These are phyloP conservation scores for Ammodytes marinus DNA, from an alignment of 2,113 vertebrate genomes.

Conservation along the genomic window DNA sequence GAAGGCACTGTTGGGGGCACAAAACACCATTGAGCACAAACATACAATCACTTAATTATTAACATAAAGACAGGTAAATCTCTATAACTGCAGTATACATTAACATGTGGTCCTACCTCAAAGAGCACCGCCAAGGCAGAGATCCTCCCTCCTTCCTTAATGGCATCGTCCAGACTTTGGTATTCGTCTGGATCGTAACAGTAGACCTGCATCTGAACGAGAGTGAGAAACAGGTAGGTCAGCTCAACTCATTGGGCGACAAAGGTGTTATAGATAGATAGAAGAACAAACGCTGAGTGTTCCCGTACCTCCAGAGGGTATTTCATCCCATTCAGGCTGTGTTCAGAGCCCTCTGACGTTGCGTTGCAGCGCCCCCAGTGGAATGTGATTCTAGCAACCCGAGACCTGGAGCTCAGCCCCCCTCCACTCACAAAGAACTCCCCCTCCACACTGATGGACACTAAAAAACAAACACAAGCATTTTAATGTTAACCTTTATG, in stretches of 20 bases:
- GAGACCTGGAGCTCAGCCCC: slow-evolving; percentile 89
- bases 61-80: not conserved
- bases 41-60: not conserved
- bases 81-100: not conserved
- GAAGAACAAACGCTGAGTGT: not conserved
- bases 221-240: not conserved
- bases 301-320: slow-evolving; percentile 93
- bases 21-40: no score
- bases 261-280: not conserved
- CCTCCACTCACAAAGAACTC: slow-evolving; percentile 93
- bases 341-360: slow-evolving; percentile 94
- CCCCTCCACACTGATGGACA: slow-evolving; percentile 91
- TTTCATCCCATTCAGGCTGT: slow-evolving; percentile 94
- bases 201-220: slow-evolving; percentile 95
- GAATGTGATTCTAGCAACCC: slow-evolving; percentile 91
- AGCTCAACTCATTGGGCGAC: not conserved
- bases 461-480: slow-evolving; percentile 76
- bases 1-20: no score
- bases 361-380: slow-evolving; percentile 97
- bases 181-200: slow-evolving; percentile 89
- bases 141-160: slow-evolving; percentile 89
- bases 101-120: slow-evolving; percentile 84
- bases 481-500: not conserved
- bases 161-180: slow-evolving; percentile 90
- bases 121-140: slow-evolving; percentile 93